A percentile compares a stretch with the other conserved stretches of the same genome.
Conservation (phyloP, 2,888 invertebrate species). For the Holacanthella duospinosa region DNA sequence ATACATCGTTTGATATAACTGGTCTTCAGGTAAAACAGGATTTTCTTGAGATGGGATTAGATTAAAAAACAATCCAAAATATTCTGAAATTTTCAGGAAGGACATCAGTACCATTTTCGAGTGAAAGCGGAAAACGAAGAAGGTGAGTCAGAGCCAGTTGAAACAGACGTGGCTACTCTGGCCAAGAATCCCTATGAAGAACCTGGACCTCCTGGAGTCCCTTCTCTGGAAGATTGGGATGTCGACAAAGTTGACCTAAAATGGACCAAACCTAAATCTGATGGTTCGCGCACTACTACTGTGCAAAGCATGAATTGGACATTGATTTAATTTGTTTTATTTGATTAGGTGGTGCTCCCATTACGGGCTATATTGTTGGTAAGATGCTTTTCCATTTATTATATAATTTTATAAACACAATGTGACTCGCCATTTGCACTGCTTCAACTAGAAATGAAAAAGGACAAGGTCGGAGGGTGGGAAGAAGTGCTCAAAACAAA, state of each 20-base stretch:
- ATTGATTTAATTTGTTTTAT: background rate
- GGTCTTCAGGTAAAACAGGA: slow-evolving; percentile 83
- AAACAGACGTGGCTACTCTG: slow-evolving; percentile 72
- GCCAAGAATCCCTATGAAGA: slow-evolving; percentile 95
- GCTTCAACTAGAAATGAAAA: slow-evolving; percentile 5
- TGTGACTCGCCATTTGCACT: no score
- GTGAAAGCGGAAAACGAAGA: slow-evolving; percentile 81
- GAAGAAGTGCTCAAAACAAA: slow-evolving; percentile 67
- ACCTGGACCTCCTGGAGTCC: slow-evolving; percentile 73
- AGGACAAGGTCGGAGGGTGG: slow-evolving; percentile 46
- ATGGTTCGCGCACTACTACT: slow-evolving; percentile 44
- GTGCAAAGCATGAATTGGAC: no score
- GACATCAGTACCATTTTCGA: slow-evolving; percentile 7
- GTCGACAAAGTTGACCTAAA: slow-evolving; percentile 75
- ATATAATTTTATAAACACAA: background rate
- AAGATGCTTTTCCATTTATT: slow-evolving; percentile 77
- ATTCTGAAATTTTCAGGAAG: slow-evolving; percentile 48
- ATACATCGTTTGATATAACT: slow-evolving; percentile 74
- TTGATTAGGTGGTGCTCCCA: slow-evolving; percentile 55
- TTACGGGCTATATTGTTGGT: slow-evolving; percentile 77
- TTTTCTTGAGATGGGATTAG: no score
- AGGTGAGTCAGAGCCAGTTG: slow-evolving; percentile 86
- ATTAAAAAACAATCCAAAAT: slow-evolving; percentile 73
- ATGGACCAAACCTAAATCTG: slow-evolving; percentile 68
- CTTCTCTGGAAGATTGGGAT: slow-evolving; percentile 79